A percentile compares a stretch with the other conserved stretches of the same genome.
Evolutionary conservation across 2,113 vertebrate species (phyloP).

Genomic region (Rhinolophus sinicus): DNA sequence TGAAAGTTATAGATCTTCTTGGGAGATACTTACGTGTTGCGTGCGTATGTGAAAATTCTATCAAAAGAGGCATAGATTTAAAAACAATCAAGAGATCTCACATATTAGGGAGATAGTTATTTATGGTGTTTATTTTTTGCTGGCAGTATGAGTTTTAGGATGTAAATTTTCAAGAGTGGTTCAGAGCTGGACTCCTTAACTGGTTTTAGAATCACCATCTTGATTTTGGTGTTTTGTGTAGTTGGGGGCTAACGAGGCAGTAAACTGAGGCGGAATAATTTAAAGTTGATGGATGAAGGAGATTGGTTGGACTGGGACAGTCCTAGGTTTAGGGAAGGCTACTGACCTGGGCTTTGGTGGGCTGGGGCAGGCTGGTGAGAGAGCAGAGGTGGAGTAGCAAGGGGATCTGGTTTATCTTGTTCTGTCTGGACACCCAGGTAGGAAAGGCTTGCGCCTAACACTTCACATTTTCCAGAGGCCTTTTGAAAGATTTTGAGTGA

Average conservation of each 20-base stretch:
- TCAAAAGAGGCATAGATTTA: neutral
- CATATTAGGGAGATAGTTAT: neutral
- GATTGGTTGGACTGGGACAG: neutral
- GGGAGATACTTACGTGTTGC: neutral
- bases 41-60: neutral
- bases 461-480: neutral
- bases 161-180: neutral
- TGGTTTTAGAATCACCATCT: neutral
- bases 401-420: neutral
- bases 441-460: neutral
- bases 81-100: neutral
- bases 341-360: neutral
- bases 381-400: neutral
- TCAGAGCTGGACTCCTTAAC: neutral
- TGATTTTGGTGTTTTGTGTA: neutral
- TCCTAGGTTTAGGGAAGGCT: neutral
- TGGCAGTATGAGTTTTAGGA: neutral
- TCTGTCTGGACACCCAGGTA: neutral
- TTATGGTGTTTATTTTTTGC: neutral
- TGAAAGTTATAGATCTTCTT: neutral
- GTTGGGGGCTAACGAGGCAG: neutral
- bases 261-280: neutral
- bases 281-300: neutral
- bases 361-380: neutral
- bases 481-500: neutral